phyloP scores from a whole-genome alignment of 2,797 vertebrate genomes.

The Sphenodon punctatus region DNA sequence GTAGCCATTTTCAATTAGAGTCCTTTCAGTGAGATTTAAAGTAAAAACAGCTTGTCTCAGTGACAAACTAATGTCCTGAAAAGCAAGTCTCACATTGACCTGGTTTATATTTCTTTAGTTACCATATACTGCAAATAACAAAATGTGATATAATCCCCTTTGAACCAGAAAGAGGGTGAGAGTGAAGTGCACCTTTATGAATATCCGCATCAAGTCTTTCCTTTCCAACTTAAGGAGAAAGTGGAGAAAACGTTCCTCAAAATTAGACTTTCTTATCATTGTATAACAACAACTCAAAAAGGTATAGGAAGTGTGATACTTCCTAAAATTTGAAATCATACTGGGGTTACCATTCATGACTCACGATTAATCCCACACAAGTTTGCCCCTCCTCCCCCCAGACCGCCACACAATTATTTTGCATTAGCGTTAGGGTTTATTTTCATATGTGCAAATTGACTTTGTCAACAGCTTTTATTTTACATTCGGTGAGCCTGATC shows the following conservation, averaged over 20 bases:
- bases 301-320: neutral
- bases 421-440: neutral
- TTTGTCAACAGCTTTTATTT: neutral
- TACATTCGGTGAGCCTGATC: rapidly evolving
- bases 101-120: neutral
- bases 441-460: neutral
- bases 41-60: neutral
- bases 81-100: rapidly evolving
- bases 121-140: neutral
- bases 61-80: rapidly evolving
- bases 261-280: neutral
- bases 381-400: neutral
- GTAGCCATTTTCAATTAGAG: neutral
- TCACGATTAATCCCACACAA: neutral
- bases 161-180: rapidly evolving
- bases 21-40: neutral
- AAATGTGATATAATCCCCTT: neutral
- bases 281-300: rapidly evolving
- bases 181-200: neutral
- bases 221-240: rapidly evolving
- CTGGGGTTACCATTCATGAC: neutral
- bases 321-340: neutral
- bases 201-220: rapidly evolving
- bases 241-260: rapidly evolving
- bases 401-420: neutral